Conservation (phyloP, 92 coral and sea anemone species). For the Blastomussa wellsi region DNA sequence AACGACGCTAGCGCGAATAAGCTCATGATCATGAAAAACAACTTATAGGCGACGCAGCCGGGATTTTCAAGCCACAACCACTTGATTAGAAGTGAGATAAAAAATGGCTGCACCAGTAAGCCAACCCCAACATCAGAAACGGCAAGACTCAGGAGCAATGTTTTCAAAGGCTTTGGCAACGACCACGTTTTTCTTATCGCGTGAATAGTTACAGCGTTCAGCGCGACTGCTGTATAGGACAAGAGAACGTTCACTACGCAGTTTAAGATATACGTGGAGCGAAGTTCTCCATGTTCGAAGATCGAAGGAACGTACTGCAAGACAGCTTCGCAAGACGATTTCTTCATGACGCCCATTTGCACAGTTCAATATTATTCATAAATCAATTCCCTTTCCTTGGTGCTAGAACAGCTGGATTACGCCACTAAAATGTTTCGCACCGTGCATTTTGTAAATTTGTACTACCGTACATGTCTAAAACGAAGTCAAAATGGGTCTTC, state of each 20-base stretch:
- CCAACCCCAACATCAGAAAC: constrained; percentile 35
- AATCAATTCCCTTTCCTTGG: not conserved
- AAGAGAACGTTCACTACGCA: constrained; percentile 4
- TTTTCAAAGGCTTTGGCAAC: constrained; percentile 18
- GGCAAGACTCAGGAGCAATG: constrained; percentile 19
- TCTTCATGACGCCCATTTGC: not conserved
- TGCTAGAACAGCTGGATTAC: not conserved
- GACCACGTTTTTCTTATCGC: constrained; percentile 18
- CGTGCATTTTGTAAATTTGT: not conserved
- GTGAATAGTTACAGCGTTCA: constrained; percentile 14
- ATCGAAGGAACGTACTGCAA: not conserved
- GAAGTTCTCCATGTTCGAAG: constrained; percentile 3
- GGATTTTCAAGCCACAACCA: not conserved
- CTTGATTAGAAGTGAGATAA: constrained; percentile 5
- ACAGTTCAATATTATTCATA: not conserved
- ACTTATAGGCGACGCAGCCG: constrained; percentile 1
- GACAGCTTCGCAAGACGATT: constrained; percentile 14
- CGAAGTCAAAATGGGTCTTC: not conserved
- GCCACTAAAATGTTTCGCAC: not conserved
- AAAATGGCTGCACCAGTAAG: constrained; percentile 22
- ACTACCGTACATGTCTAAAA: not conserved
- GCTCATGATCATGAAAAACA: constrained; percentile 18
- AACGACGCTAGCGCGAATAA: constrained; percentile 22
- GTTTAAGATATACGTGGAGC: not conserved
- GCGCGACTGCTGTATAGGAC: constrained; percentile 7